Conservation (phyloP, 2,888 invertebrate species). For the Gonocerus acuteangulatus region DNA sequence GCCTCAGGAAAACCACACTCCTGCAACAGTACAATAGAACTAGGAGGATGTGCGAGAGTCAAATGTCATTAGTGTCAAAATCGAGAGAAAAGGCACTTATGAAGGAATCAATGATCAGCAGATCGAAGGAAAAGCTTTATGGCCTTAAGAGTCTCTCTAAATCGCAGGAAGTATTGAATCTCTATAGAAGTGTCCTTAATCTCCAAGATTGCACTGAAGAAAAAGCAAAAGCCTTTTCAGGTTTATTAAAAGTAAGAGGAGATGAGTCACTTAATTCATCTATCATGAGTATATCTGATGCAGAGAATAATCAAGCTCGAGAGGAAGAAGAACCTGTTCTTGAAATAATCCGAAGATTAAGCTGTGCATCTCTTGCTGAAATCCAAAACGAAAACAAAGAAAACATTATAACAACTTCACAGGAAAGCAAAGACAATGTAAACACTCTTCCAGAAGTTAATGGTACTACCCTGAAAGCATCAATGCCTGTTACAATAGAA, state of each 20-base stretch:
- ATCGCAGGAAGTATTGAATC: slow-evolving; percentile 47
- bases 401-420: slow-evolving; percentile 12
- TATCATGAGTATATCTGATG: slow-evolving; percentile 24
- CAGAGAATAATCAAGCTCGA: not conserved
- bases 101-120: slow-evolving; percentile 41
- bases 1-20: slow-evolving; percentile 35
- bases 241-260: slow-evolving; percentile 14
- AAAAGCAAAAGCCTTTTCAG: slow-evolving; percentile 6
- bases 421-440: slow-evolving; percentile 16
- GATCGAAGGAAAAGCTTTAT: slow-evolving; percentile 47
- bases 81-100: slow-evolving; percentile 40
- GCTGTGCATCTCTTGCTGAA: slow-evolving; percentile 2
- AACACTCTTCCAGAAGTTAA: slow-evolving; percentile 18
- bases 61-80: slow-evolving; percentile 46
- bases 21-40: slow-evolving; percentile 41
- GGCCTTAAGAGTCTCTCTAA: slow-evolving; percentile 47
- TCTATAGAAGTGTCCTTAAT: slow-evolving; percentile 42
- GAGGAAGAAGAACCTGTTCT: slow-evolving; percentile 25
- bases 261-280: slow-evolving; percentile 23
- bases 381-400: slow-evolving; percentile 29
- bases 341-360: slow-evolving; percentile 25
- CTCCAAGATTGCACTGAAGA: slow-evolving; percentile 27
- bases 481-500: not conserved
- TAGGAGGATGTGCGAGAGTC: slow-evolving; percentile 46
- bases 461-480: not conserved